These are phyloP conservation scores for Vulpes ferrilata DNA, from an alignment of 2,113 vertebrate genomes.

Conservation along the genomic window DNA sequence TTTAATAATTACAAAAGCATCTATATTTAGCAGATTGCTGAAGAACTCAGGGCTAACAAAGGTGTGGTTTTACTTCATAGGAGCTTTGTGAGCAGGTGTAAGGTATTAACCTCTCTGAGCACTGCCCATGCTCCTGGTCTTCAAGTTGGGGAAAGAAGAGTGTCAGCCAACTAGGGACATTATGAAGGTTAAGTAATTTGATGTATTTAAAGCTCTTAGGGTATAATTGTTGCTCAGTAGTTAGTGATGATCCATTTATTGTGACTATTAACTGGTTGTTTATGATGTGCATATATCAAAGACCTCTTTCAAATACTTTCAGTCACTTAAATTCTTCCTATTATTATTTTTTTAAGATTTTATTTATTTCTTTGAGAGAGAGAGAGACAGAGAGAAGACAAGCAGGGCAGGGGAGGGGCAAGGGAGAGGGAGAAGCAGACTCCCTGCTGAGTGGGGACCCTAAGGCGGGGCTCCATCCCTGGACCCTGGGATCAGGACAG, in stretches of 20 bases:
- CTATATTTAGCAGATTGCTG: accelerated
- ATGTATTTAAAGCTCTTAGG: neutral
- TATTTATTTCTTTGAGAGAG: neutral
- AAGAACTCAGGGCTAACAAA: neutral
- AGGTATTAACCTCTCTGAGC: neutral
- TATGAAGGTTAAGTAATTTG: neutral
- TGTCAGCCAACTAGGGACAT: neutral
- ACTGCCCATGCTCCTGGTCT: neutral
- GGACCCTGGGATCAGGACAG: neutral
- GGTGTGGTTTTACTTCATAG: neutral
- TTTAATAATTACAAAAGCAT: neutral
- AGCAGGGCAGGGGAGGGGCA: neutral
- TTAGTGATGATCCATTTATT: neutral
- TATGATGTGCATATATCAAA: accelerated
- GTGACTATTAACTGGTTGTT: neutral
- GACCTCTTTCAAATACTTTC: neutral
- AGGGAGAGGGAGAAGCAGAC: neutral
- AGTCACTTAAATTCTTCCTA: neutral
- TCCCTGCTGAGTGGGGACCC: neutral
- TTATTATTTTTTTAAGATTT: neutral
- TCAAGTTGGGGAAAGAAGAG: neutral
- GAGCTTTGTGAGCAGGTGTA: neutral
- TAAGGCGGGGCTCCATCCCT: neutral
- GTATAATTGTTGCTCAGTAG: neutral
- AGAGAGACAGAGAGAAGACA: neutral